phyloP scores from a whole-genome alignment of 2,113 vertebrate genomes.

The Argyrosomus japonicus region DNA sequence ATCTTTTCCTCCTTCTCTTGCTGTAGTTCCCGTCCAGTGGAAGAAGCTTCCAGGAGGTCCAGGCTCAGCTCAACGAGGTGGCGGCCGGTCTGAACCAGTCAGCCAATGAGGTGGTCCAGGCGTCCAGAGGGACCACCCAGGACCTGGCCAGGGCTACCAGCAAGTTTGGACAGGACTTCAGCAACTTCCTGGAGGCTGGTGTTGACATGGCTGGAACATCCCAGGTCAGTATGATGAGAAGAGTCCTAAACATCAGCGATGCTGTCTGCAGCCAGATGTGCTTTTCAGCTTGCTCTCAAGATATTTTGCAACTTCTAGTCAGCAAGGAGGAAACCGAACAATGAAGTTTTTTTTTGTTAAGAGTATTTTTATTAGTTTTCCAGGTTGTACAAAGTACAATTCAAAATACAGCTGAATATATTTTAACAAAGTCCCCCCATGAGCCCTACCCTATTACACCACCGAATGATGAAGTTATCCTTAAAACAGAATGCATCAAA shows the following conservation, averaged over 20 bases:
- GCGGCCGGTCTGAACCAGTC: slow-evolving; percentile 95
- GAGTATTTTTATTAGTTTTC: too few species aligned
- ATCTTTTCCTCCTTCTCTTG: neutral
- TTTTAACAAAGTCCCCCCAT: too few species aligned
- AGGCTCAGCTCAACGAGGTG: slow-evolving; percentile 91
- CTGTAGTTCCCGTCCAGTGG: slow-evolving; percentile 92
- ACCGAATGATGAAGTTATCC: neutral
- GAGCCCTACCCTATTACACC: too few species aligned
- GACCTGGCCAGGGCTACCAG: slow-evolving; percentile 93
- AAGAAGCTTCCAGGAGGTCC: slow-evolving; percentile 96
- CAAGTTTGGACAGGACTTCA: slow-evolving; percentile 96
- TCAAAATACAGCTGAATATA: too few species aligned
- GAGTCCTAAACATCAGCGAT: neutral
- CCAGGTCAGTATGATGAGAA: slow-evolving; percentile 83
- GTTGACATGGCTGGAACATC: slow-evolving; percentile 98
- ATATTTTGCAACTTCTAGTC: too few species aligned
- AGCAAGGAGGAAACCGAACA: neutral
- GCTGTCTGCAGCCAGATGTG: neutral
- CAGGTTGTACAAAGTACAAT: too few species aligned
- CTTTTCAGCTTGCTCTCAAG: too few species aligned
- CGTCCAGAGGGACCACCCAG: slow-evolving; percentile 93
- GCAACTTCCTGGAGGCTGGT: slow-evolving; percentile 93
- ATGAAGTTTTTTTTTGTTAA: neutral
- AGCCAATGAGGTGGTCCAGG: slow-evolving; percentile 95
- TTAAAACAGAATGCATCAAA: neutral